Percentiles rank a stretch among this genome's conserved stretches.
Evolutionary conservation across 2,113 vertebrate genomes (phyloP).

Genomic region (Butorides virescens): DNA sequence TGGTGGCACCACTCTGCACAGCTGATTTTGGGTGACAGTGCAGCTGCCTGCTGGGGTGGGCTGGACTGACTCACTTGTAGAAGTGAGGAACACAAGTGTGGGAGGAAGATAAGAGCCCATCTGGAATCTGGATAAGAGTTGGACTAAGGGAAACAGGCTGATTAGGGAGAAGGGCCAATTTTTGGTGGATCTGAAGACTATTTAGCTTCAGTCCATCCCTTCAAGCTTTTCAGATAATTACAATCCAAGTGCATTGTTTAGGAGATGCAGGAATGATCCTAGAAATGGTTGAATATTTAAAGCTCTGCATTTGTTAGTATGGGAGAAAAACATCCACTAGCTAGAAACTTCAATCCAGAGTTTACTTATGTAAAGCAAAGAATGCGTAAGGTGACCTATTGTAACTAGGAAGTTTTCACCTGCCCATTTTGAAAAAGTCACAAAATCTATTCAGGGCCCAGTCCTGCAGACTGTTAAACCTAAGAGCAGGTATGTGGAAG

Average conservation of each 20-base stretch:
- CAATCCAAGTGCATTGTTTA: background rate
- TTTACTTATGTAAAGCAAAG: background rate
- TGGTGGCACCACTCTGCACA: conserved; percentile 8
- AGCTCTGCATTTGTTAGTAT: background rate
- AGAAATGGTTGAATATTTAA: background rate
- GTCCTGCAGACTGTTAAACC: background rate
- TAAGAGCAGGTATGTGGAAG: background rate
- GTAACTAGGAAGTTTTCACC: background rate
- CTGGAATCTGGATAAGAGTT: conserved; percentile 30
- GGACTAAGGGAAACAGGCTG: background rate
- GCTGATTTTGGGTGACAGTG: conserved; percentile 46
- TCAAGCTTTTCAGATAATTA: background rate
- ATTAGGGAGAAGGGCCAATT: background rate
- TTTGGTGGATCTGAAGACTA: background rate
- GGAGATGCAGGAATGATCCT: background rate
- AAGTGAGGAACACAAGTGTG: conserved; percentile 26
- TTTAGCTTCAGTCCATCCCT: background rate
- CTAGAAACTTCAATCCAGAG: background rate
- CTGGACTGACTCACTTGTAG: conserved; percentile 51
- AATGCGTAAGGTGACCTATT: background rate
- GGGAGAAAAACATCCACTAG: background rate
- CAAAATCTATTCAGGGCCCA: background rate
- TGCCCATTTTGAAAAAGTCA: background rate
- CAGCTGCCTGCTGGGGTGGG: conserved; percentile 48
- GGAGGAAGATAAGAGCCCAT: conserved; percentile 51